phyloP scores from a whole-genome alignment of 2,888 invertebrate species.

The Ophioninae sp. region DNA sequence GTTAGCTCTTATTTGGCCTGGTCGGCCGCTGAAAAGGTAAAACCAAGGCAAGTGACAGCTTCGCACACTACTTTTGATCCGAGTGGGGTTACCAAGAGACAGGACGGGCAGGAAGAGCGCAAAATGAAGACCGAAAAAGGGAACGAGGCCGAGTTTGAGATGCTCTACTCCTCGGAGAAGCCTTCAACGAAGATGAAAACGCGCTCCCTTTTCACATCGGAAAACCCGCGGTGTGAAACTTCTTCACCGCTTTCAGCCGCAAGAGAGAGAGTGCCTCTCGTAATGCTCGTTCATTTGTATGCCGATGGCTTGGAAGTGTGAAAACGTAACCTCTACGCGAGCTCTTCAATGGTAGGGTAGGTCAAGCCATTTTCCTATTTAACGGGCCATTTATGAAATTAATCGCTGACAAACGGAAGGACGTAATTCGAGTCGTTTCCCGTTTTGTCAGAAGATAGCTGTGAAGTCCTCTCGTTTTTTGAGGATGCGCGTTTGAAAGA shows the following conservation, averaged over 20 bases:
- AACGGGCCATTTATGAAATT: conserved; percentile 1
- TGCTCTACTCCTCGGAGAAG: conserved; percentile 16
- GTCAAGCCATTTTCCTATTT: conserved; percentile 1
- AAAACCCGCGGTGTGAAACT: conserved; percentile 52
- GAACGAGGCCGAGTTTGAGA: neutral
- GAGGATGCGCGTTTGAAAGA: neutral
- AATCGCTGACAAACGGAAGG: neutral
- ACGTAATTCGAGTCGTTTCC: neutral
- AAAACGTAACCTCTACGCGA: neutral
- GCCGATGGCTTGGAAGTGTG: neutral
- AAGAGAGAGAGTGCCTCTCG: conserved; percentile 25
- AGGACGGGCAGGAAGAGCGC: neutral
- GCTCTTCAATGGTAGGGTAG: neutral
- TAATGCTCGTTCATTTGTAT: conserved; percentile 27
- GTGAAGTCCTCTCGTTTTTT: neutral
- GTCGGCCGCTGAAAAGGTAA: conserved; percentile 50
- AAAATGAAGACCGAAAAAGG: neutral
- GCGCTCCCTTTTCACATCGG: conserved; percentile 44
- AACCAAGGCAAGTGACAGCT: conserved; percentile 43
- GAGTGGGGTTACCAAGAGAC: neutral
- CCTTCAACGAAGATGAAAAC: conserved; percentile 32
- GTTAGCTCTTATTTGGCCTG: conserved; percentile 57
- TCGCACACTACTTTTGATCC: conserved; percentile 27
- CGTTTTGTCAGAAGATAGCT: conserved; percentile 1
- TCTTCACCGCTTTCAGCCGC: conserved; percentile 48